A percentile compares a stretch with the other conserved stretches of the same genome.
phyloP scores from a whole-genome alignment of 2,113 vertebrate species.

The Bos taurus region ARS-UCD2.0 NC_037331.1:12139001-12139500 shows the following conservation, averaged over 20 bases:
- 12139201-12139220: not conserved
- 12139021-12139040: not conserved
- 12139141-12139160: not conserved
- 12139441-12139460: not conserved
- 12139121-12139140: not conserved
- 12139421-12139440: not conserved
- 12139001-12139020: not conserved
- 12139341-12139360: not conserved
- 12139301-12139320: not conserved
- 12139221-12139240: not conserved
- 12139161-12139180: not conserved
- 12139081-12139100: not conserved
- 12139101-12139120: not conserved
- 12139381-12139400: not conserved
- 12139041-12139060: not conserved
- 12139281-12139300: not conserved
- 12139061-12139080: not conserved
- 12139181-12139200: not conserved
- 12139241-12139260: not conserved
- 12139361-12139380: not conserved
- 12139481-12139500: not conserved
- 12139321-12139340: not conserved
- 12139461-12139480: not conserved
- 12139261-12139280: not conserved
- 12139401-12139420: not conserved